Evolutionary conservation across 2,113 vertebrate species (phyloP).

Genomic region (Hylia prasina): DNA sequence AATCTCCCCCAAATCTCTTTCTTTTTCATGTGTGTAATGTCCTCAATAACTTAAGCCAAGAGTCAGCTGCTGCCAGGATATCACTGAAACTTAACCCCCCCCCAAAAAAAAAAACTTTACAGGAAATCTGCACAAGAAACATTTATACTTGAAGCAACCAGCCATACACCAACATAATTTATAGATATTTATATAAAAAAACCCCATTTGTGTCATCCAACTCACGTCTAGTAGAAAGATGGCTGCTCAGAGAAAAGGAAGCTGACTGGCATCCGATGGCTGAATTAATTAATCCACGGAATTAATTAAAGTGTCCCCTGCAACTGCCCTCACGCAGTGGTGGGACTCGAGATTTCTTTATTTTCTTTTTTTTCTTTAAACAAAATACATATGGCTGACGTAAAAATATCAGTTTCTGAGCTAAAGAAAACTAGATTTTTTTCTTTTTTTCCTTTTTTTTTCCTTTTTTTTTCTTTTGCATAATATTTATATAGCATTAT

Average conservation of each 20-base stretch:
- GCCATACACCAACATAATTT: slow-evolving; percentile 73
- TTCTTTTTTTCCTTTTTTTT: background rate
- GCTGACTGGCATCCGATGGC: slow-evolving; percentile 58
- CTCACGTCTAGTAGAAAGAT: slow-evolving; percentile 73
- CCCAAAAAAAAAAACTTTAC: slow-evolving; percentile 34
- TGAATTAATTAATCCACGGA: slow-evolving; percentile 18
- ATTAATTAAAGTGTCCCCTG: slow-evolving; percentile 42
- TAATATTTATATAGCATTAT: slow-evolving; percentile 71
- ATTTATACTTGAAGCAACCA: slow-evolving; percentile 67
- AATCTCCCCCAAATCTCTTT: background rate
- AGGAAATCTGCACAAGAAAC: slow-evolving; percentile 71
- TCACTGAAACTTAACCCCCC: slow-evolving; percentile 58
- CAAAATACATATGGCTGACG: slow-evolving; percentile 79
- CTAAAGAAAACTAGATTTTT: slow-evolving; percentile 75
- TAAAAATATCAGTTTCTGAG: slow-evolving; percentile 74
- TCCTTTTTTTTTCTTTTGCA: slow-evolving; percentile 5
- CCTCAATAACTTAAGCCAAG: slow-evolving; percentile 63
- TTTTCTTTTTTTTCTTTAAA: slow-evolving; percentile 65
- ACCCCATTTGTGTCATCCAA: slow-evolving; percentile 61
- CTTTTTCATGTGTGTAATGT: background rate
- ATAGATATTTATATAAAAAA: slow-evolving; percentile 53
- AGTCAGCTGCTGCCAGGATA: slow-evolving; percentile 64
- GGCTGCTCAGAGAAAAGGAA: slow-evolving; percentile 74
- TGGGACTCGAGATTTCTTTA: slow-evolving; percentile 19
- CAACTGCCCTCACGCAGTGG: slow-evolving; percentile 14